Conservation (phyloP, 2,113 vertebrate genomes). For the Taxidea taxus region DNA sequence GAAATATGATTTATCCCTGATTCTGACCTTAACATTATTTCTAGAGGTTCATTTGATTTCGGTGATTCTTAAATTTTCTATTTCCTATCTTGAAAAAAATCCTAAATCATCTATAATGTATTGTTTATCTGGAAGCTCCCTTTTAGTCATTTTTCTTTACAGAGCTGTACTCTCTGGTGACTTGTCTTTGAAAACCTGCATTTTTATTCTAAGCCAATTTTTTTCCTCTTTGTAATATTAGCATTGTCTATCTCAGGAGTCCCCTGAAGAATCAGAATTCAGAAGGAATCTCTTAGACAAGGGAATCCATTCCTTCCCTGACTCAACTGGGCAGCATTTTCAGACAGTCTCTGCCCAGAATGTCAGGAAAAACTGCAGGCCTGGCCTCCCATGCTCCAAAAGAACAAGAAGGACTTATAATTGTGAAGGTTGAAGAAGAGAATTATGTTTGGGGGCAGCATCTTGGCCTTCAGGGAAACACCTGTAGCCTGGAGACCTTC, state of each 20-base stretch:
- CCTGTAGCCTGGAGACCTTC: conserved; percentile 32
- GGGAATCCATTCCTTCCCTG: neutral
- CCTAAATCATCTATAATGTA: neutral
- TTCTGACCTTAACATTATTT: neutral
- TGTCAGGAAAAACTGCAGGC: conserved; percentile 34
- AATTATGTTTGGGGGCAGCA: conserved; percentile 37
- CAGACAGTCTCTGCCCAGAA: neutral
- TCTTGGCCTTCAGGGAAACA: neutral
- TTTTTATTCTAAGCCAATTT: neutral
- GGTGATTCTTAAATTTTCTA: neutral
- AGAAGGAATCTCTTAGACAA: neutral
- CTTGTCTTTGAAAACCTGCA: neutral
- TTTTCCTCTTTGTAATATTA: neutral
- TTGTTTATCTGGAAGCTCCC: neutral
- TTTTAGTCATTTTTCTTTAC: neutral
- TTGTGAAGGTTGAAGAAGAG: conserved; percentile 53
- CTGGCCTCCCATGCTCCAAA: neutral
- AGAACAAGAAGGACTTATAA: conserved; percentile 23
- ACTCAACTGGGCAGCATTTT: neutral
- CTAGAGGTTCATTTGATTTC: neutral
- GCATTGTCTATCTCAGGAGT: neutral
- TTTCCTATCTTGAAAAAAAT: conserved; percentile 21
- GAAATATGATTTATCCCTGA: neutral
- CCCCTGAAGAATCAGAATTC: conserved; percentile 16
- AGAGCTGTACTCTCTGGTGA: neutral